Base-by-base conservation (phyloP, 2,888 invertebrate genomes). In the Drosophila imparisetae region DNA sequence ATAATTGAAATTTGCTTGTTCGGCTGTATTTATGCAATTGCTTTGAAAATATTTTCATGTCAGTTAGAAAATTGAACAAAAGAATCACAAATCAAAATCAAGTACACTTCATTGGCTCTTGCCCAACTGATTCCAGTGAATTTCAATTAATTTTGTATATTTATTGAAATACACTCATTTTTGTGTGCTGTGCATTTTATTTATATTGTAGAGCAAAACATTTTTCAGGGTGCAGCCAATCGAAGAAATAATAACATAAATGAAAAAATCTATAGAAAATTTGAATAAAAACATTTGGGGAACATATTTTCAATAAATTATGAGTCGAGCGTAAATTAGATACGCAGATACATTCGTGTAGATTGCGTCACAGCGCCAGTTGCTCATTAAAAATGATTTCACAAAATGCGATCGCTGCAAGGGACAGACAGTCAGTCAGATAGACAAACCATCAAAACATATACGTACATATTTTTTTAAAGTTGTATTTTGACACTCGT, bases 271-370 rank as follows among this genome's bases (percentile, higher is more conserved):
- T 7, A 24, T 7, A 34, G 49, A 36, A n/a, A 66, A 54, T 21
- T 42, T 11, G 30, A 42, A 38, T n/a, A 68, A 59, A 60, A 52
- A 68, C 57, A 57, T 57, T 57, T 42, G 42, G 3, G 57, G 58
- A 67, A 67, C 65, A 76, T 67, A 78, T 81, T 75, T 72, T 66
- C 66, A 57, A 72, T 83, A 75, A 83, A 71, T 81, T 86, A 83
- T 84, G 84, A 66, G 72, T 52, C 13, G 30, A 60, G 59, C 78
- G 81, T 83, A 81, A 86, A 83, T 83, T 69, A 78, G 84, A 74
- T 69, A 69, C 66, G 45, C 61, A 55, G 59, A 72, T 59, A 60
- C 34, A 49, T 24, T 36, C 36, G 18, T 21, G 24, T 7, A 18
- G 73, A 73, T 76, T 78, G 74, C 76, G 78, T 73, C 78, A 73